Evolutionary conservation across 2,888 invertebrate genomes (phyloP).

Genomic region (Bursaphelenchus okinawaensis): DNA sequence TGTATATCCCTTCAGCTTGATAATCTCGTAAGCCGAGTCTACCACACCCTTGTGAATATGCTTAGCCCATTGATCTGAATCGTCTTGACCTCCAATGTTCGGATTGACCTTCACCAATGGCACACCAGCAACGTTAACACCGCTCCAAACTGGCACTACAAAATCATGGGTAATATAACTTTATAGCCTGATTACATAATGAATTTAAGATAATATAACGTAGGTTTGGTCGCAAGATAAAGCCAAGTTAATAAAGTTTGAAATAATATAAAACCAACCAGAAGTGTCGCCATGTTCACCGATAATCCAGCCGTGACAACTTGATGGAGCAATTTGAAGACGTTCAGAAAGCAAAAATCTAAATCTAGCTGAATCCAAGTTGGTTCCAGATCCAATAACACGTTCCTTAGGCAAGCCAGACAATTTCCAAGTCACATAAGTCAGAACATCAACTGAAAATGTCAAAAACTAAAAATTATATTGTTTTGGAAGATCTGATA

Average conservation of each 20-base stretch:
- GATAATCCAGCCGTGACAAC: constrained; percentile 85
- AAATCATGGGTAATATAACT: too few relatives aligned
- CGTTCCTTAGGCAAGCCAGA: constrained; percentile 80
- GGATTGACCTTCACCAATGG: constrained; percentile 70
- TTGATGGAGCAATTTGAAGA: constrained; percentile 74
- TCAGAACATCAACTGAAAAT: constrained; percentile 74
- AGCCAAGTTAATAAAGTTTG: background rate
- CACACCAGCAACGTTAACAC: constrained; percentile 84
- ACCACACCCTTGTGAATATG: constrained; percentile 77
- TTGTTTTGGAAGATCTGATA: too few relatives aligned
- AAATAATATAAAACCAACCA: constrained; percentile 57
- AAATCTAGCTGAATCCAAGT: constrained; percentile 84
- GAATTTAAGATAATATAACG: background rate
- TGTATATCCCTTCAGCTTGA: constrained; percentile 61
- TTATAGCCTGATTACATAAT: background rate
- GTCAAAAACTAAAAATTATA: background rate
- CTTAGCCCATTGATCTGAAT: constrained; percentile 72
- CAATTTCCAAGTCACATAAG: constrained; percentile 88
- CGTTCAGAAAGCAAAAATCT: constrained; percentile 78
- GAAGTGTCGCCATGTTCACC: constrained; percentile 89
- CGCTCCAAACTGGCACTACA: constrained; percentile 83
- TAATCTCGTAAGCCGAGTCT: constrained; percentile 59
- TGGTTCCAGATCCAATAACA: constrained; percentile 86
- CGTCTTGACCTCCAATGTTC: constrained; percentile 68
- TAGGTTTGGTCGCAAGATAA: background rate